phyloP scores from a whole-genome alignment of 2,888 invertebrate species.

The Cetonia aurata region DNA sequence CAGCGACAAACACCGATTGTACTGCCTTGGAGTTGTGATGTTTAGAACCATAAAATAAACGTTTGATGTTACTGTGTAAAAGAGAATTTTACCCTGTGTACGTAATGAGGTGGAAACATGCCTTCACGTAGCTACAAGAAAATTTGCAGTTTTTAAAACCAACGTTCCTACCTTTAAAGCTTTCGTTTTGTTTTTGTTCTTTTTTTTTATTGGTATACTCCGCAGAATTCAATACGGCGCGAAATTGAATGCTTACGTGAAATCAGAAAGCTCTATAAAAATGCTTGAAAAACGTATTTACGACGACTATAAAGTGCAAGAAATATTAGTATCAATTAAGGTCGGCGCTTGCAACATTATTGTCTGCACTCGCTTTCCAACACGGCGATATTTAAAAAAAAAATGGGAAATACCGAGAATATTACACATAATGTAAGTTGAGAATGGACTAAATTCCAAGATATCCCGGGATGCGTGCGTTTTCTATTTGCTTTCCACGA shows the following conservation, averaged over 20 bases:
- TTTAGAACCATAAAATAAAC: too few relatives aligned
- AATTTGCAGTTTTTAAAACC: too few relatives aligned
- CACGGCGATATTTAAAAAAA: neutral
- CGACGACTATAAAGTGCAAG: constrained; percentile 6
- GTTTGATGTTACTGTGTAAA: too few relatives aligned
- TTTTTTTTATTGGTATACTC: neutral
- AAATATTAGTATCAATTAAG: constrained; percentile 17
- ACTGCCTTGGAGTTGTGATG: too few relatives aligned
- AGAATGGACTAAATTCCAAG: constrained; percentile 9
- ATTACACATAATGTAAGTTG: constrained; percentile 11
- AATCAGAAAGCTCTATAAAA: neutral
- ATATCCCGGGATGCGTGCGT: constrained; percentile 7
- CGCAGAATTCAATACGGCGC: constrained; percentile 5
- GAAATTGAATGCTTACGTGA: neutral
- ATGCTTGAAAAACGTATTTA: constrained; percentile 4
- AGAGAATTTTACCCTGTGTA: too few relatives aligned
- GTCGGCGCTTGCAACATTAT: neutral
- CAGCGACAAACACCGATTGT: too few relatives aligned
- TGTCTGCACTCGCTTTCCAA: too few relatives aligned
- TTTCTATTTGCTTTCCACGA: constrained; percentile 20
- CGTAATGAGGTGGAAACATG: too few relatives aligned
- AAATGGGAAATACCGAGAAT: neutral
- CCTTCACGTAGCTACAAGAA: neutral
- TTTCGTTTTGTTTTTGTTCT: neutral
- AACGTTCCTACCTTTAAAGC: neutral